phyloP scores from a whole-genome alignment of 2,113 vertebrate genomes.

The Sigmodon hispidus region DNA sequence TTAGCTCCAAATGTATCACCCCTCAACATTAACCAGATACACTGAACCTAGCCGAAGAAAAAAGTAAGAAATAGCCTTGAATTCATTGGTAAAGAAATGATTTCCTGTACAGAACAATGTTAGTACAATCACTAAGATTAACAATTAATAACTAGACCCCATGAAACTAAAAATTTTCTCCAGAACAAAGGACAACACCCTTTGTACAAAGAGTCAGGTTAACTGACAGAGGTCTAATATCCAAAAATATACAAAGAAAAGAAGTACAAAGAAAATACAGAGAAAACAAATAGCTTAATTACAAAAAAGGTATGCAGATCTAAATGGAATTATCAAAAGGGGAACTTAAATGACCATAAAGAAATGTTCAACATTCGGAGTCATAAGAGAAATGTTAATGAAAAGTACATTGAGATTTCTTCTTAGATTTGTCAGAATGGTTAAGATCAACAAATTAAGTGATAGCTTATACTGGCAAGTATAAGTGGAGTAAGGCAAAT shows the following conservation, averaged over 20 bases:
- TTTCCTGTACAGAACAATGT: not conserved
- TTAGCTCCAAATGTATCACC: not conserved
- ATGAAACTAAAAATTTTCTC: not conserved
- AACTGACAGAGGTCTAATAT: not conserved
- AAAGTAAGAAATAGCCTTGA: not conserved
- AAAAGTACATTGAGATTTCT: not conserved
- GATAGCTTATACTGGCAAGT: not conserved
- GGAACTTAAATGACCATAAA: not conserved
- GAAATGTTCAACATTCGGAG: not conserved
- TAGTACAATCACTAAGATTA: not conserved
- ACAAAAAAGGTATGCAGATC: not conserved
- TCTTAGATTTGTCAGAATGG: not conserved
- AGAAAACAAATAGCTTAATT: too few species aligned
- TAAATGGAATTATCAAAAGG: not conserved
- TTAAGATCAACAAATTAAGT: not conserved
- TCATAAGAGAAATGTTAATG: not conserved
- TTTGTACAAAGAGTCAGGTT: not conserved
- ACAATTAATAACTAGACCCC: not conserved
- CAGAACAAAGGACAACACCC: not conserved
- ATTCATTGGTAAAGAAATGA: not conserved
- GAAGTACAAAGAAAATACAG: too few species aligned
- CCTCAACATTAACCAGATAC: not conserved
- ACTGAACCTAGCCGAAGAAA: not conserved
- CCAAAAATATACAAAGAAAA: too few species aligned
- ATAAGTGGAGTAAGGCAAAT: not conserved